Evolutionary conservation across 2,797 vertebrate genomes (phyloP).

Genomic region (Phataginus tricuspis): DNA sequence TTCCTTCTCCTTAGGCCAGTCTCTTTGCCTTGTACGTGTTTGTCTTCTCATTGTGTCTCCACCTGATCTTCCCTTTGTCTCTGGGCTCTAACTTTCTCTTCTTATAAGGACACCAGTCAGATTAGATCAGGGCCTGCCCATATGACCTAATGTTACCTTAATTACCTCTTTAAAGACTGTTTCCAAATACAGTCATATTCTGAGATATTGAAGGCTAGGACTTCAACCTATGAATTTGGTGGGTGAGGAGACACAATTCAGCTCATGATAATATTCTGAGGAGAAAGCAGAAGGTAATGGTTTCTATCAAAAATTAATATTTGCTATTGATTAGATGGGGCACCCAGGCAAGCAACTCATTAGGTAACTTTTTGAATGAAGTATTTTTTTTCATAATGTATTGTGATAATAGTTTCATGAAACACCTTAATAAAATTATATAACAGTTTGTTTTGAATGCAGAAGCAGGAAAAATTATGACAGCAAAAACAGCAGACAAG

Average conservation of each 20-base stretch:
- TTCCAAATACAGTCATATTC: background rate
- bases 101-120: background rate
- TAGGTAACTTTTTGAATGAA: background rate
- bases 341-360: background rate
- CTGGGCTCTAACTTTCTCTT: background rate
- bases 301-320: conserved; percentile 37
- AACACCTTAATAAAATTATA: conserved; percentile 19
- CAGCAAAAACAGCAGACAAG: background rate
- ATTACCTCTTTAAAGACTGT: background rate
- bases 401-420: conserved; percentile 58
- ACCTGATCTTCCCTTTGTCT: background rate
- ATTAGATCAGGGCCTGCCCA: background rate
- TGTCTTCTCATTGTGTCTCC: background rate
- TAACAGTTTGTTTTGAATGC: background rate
- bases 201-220: background rate
- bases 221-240: background rate
- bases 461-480: background rate
- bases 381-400: background rate
- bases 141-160: background rate
- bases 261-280: background rate
- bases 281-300: background rate
- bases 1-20: background rate
- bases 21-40: background rate
- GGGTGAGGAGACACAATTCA: background rate
- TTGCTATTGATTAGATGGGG: background rate